These are phyloP conservation scores for Tetramorium parvispinum DNA, from an alignment of 1,140 invertebrate species.

Conservation along the genomic window DNA sequence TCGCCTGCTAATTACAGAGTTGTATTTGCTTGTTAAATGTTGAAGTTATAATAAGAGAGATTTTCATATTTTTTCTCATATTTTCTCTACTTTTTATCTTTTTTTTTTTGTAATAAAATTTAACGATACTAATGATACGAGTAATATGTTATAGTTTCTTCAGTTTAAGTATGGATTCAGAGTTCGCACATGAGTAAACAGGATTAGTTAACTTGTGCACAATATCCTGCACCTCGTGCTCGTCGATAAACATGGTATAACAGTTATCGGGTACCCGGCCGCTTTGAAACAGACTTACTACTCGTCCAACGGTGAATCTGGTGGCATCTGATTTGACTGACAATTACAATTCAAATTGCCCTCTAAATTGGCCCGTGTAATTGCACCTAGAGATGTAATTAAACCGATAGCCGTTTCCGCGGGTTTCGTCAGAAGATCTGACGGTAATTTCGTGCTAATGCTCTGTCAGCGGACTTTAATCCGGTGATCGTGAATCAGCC, in stretches of 20 bases:
- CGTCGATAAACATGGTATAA: conserved; percentile 23
- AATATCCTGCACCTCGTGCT: not conserved
- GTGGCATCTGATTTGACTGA: conserved; percentile 57
- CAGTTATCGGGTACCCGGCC: not conserved
- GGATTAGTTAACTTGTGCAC: conserved; percentile 16
- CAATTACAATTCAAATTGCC: conserved; percentile 71
- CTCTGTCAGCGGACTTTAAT: conserved; percentile 46
- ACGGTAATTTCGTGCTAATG: conserved; percentile 65
- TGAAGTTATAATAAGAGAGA: not conserved
- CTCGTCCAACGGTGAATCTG: conserved; percentile 32
- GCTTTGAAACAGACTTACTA: conserved; percentile 34
- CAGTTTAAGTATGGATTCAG: not conserved
- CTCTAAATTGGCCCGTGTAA: conserved; percentile 66
- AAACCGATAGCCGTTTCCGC: conserved; percentile 72
- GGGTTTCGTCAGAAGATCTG: conserved; percentile 56
- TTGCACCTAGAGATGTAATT: conserved; percentile 69
- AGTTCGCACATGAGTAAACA: not conserved
- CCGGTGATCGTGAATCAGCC: not conserved
- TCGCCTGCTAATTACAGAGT: not conserved
- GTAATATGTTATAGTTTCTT: not conserved
- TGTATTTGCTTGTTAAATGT: not conserved
- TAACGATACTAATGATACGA: not conserved
- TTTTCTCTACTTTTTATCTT: not conserved
- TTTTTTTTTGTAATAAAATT: not conserved
- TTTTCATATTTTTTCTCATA: not conserved